Evolutionary conservation across 1,140 invertebrate genomes (phyloP).

Genomic region (Apis dorsata): DNA sequence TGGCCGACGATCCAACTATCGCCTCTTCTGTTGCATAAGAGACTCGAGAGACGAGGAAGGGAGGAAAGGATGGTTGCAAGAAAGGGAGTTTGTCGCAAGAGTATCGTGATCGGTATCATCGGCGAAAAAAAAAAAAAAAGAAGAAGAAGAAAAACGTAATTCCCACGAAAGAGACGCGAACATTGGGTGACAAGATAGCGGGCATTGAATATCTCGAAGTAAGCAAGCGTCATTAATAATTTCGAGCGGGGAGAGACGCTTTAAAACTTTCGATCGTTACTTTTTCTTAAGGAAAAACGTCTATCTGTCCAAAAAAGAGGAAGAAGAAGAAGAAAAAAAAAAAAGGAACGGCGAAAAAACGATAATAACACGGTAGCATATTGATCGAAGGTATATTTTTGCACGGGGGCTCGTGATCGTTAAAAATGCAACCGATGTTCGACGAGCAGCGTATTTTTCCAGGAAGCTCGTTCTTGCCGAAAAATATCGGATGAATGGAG

Average conservation of each 20-base stretch:
- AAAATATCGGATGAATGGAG: slow-evolving; percentile 63
- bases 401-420: background rate
- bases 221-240: slow-evolving; percentile 32
- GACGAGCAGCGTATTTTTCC: background rate
- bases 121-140: slow-evolving; percentile 2
- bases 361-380: background rate
- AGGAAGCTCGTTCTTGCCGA: slow-evolving; percentile 17
- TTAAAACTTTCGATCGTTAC: background rate
- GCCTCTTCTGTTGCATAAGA: slow-evolving; percentile 6
- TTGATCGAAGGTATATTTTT: too few species aligned
- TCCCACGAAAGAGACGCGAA: background rate
- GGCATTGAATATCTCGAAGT: background rate
- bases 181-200: slow-evolving; percentile 3
- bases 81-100: background rate
- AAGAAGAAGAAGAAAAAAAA: too few species aligned
- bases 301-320: background rate
- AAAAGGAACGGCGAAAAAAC: background rate
- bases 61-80: too few species aligned
- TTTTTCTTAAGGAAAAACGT: background rate
- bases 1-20: background rate
- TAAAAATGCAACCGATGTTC: slow-evolving; percentile 16
- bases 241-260: background rate
- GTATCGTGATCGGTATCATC: slow-evolving; percentile 17
- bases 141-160: background rate
- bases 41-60: background rate